Evolutionary conservation across 2,888 invertebrate genomes (phyloP).

Genomic region (Himalopsyche anomala): DNA sequence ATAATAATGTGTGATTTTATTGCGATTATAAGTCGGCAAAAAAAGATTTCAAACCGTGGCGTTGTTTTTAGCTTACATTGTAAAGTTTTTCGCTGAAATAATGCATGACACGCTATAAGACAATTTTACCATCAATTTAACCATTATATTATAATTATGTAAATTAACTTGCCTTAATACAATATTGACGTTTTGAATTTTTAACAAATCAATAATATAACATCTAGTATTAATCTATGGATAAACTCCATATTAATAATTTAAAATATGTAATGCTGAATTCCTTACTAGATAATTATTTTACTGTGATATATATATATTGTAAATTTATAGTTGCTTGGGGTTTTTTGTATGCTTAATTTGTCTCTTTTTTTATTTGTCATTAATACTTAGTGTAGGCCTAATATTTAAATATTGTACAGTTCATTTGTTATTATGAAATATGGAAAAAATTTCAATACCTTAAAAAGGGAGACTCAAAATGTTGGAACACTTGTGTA

Average conservation of each 20-base stretch:
- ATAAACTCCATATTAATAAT: not conserved
- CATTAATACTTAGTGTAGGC: not conserved
- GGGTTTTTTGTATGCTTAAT: not conserved
- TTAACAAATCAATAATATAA: not conserved
- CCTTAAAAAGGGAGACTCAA: too few relatives aligned
- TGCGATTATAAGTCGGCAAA: too few relatives aligned
- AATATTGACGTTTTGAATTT: not conserved
- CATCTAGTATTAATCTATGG: not conserved
- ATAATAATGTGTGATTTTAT: too few relatives aligned
- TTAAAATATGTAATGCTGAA: not conserved
- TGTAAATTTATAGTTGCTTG: conserved; percentile 1
- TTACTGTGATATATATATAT: not conserved
- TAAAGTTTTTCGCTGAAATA: too few relatives aligned
- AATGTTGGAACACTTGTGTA: too few relatives aligned
- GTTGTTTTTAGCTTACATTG: too few relatives aligned
- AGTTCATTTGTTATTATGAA: too few relatives aligned
- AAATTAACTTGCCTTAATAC: not conserved
- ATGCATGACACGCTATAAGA: too few relatives aligned
- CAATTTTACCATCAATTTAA: too few relatives aligned
- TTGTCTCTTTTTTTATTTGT: not conserved
- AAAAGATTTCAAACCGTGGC: too few relatives aligned
- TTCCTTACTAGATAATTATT: not conserved
- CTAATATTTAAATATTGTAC: not conserved
- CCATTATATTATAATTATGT: too few relatives aligned
- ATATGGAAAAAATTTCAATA: too few relatives aligned